These are phyloP conservation scores for Dendroctonus ponderosae DNA, from an alignment of 1,140 invertebrate genomes.

Conservation along the genomic window DNA sequence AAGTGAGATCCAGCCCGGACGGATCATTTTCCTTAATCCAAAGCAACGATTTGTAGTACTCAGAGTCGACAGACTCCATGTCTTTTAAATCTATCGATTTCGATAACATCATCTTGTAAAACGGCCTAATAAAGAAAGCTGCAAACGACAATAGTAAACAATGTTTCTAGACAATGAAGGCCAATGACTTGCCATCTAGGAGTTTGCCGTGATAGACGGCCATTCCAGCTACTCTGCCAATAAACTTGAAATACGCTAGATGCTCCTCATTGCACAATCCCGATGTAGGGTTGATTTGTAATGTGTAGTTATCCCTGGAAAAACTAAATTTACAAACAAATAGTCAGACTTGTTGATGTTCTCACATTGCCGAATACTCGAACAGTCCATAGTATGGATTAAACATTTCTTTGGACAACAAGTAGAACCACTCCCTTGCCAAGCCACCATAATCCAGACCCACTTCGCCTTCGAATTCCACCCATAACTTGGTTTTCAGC, in stretches of 20 bases:
- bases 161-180: not conserved
- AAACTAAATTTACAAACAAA: slow-evolving; percentile 18
- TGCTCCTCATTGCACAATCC: slow-evolving; percentile 97
- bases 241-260: slow-evolving; percentile 97
- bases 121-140: slow-evolving; percentile 99
- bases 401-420: slow-evolving; percentile 99
- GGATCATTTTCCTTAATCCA: slow-evolving; percentile 99
- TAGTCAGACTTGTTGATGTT: slow-evolving; percentile 26
- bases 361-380: slow-evolving; percentile 97
- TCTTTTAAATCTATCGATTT: slow-evolving; percentile 94
- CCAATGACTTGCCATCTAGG: slow-evolving; percentile 72
- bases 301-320: slow-evolving; percentile 92
- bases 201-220: slow-evolving; percentile 98
- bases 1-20: slow-evolving; percentile 88
- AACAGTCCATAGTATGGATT: slow-evolving; percentile 99
- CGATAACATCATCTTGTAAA: slow-evolving; percentile 99
- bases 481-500: slow-evolving; percentile 96
- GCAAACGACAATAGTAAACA: slow-evolving; percentile 41
- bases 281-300: slow-evolving; percentile 98
- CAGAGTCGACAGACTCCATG: slow-evolving; percentile 98
- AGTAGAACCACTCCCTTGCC: slow-evolving; percentile 97
- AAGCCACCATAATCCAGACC: slow-evolving; percentile 97
- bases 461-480: slow-evolving; percentile 97
- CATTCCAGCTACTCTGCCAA: slow-evolving; percentile 96
- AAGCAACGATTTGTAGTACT: slow-evolving; percentile 96